phyloP scores from a whole-genome alignment of 2,113 vertebrate genomes.

The Donacobius atricapilla region DNA sequence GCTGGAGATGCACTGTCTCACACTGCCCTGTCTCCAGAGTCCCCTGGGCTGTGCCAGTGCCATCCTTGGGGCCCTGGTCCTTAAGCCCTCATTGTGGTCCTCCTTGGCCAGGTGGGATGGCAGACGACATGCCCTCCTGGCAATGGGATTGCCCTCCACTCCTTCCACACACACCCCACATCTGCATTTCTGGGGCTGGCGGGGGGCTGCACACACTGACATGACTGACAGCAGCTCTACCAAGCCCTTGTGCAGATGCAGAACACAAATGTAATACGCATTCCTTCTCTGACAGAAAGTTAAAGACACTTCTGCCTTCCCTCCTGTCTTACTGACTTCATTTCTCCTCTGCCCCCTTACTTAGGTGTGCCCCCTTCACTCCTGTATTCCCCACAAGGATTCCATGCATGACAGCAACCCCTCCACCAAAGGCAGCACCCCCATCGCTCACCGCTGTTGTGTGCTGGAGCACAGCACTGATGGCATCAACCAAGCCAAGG shows the following conservation, averaged over 20 bases:
- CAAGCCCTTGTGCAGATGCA: background rate
- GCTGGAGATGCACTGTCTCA: rapidly evolving
- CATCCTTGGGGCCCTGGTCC: background rate
- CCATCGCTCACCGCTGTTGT: rapidly evolving
- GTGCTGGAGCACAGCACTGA: rapidly evolving
- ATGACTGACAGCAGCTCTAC: background rate
- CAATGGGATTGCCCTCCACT: rapidly evolving
- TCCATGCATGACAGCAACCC: background rate
- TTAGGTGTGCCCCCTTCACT: background rate
- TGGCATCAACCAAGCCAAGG: background rate
- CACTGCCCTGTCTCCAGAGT: background rate
- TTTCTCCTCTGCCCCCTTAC: background rate
- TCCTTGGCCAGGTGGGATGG: background rate
- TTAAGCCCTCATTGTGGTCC: background rate
- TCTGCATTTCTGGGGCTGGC: background rate
- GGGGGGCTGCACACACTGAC: rapidly evolving
- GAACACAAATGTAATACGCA: background rate
- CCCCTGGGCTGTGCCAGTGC: background rate
- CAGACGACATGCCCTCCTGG: background rate
- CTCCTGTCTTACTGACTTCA: background rate
- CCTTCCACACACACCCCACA: background rate
- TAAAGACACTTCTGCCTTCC: background rate
- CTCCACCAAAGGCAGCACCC: background rate
- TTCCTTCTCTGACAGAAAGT: background rate
- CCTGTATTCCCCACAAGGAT: background rate